These are phyloP conservation scores for Standfussiana lucernea DNA, from an alignment of 2,888 invertebrate genomes.

Conservation along the genomic window DNA sequence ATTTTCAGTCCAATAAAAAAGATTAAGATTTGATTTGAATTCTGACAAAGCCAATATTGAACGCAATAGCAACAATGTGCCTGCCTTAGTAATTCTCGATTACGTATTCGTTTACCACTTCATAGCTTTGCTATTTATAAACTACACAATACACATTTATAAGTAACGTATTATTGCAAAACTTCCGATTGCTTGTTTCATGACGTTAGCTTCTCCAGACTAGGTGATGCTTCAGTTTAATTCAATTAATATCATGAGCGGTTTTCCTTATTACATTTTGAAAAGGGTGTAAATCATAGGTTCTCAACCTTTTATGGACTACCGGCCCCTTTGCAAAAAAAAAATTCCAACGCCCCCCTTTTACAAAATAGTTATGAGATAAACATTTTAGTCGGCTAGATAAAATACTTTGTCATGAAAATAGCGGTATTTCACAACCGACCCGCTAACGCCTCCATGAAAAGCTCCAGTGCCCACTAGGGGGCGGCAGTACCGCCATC, in stretches of 20 bases:
- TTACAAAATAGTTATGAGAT: too few relatives aligned
- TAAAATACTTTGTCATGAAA: too few relatives aligned
- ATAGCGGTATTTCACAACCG: too few relatives aligned
- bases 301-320: too few relatives aligned
- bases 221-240: neutral
- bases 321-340: too few relatives aligned
- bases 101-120: slow-evolving; percentile 25
- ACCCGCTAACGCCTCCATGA: too few relatives aligned
- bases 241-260: slow-evolving; percentile 15
- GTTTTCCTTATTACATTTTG: neutral
- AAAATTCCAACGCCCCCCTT: too few relatives aligned
- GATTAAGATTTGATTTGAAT: neutral
- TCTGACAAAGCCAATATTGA: neutral
- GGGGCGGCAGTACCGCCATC: too few relatives aligned
- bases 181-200: slow-evolving; percentile 35
- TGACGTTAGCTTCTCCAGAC: neutral
- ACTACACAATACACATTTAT: neutral
- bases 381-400: too few relatives aligned
- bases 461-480: too few relatives aligned
- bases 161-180: slow-evolving; percentile 14
- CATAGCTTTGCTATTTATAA: slow-evolving; percentile 17
- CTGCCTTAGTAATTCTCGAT: slow-evolving; percentile 14
- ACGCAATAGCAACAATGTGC: neutral
- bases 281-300: neutral
- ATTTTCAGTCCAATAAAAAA: neutral